A percentile compares a stretch with the other conserved stretches of the same genome.
Evolutionary conservation across 92 coral and sea anemone species (phyloP).

Genomic region (Epizoanthus stellaris): DNA sequence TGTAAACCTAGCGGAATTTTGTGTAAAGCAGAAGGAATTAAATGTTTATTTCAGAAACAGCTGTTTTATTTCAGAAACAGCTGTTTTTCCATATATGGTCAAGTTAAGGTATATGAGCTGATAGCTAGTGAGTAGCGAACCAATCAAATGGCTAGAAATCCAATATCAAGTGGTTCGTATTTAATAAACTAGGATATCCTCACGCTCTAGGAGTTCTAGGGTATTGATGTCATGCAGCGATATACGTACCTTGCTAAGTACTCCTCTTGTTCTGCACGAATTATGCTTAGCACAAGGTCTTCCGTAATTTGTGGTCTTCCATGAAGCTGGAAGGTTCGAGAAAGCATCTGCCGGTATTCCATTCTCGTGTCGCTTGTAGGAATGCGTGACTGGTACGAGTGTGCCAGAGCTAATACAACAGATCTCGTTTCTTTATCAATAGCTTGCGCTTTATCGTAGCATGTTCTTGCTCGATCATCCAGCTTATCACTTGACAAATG

Average conservation of each 20-base stretch:
- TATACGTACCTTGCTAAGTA: neutral
- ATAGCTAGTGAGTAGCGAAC: too few species aligned
- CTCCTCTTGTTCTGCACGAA: conserved; percentile 11
- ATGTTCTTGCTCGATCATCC: conserved; percentile 1
- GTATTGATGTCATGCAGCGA: too few species aligned
- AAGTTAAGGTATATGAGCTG: too few species aligned
- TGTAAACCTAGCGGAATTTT: too few species aligned
- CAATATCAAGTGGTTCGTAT: too few species aligned
- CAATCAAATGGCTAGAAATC: too few species aligned
- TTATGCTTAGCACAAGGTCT: conserved; percentile 51
- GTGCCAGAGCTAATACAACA: conserved; percentile 83
- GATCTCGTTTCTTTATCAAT: conserved; percentile 38
- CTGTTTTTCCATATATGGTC: too few species aligned
- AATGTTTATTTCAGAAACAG: too few species aligned
- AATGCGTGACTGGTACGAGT: conserved; percentile 87
- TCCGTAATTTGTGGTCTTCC: neutral
- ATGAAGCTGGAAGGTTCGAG: conserved; percentile 15
- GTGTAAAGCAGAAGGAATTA: too few species aligned
- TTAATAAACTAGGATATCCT: too few species aligned
- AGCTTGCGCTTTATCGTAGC: conserved; percentile 33
- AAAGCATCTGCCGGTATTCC: conserved; percentile 53
- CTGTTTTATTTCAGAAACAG: too few species aligned
- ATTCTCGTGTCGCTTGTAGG: conserved; percentile 65
- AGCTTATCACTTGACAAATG: neutral
- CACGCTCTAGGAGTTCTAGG: too few species aligned